Evolutionary conservation across 92 coral and sea anemone genomes (phyloP).

Genomic region (Porites lobata): DNA sequence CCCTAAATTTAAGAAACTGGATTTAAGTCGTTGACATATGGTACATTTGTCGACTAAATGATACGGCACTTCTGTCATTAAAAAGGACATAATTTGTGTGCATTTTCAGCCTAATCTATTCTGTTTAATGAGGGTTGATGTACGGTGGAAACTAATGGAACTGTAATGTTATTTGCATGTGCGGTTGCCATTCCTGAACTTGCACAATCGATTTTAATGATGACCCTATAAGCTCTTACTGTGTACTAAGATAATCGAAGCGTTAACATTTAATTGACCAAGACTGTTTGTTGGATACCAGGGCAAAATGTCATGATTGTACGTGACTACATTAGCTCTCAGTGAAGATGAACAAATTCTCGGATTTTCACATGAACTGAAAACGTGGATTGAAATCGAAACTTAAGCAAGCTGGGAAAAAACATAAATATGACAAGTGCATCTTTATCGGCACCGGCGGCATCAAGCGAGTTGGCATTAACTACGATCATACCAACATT

Average conservation of each 20-base stretch:
- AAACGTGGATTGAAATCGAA: slow-evolving; percentile 9
- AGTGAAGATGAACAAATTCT: neutral
- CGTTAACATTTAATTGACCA: neutral
- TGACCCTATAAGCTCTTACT: neutral
- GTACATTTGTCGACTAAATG: no score
- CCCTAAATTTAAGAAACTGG: no score
- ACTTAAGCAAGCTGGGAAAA: neutral
- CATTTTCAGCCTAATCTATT: no score
- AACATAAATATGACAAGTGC: neutral
- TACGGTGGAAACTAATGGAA: neutral
- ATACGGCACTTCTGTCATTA: no score
- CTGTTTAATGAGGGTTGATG: no score
- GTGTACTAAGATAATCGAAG: neutral
- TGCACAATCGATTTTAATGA: neutral
- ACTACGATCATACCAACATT: neutral
- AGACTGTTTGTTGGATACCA: no score
- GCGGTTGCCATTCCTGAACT: neutral
- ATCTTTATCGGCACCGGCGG: neutral
- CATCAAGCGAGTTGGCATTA: neutral
- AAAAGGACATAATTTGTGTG: no score
- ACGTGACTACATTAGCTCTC: neutral
- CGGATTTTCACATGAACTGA: neutral
- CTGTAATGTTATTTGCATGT: neutral
- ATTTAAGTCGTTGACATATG: no score
- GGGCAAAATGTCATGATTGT: neutral